These are phyloP conservation scores for Artibeus lituratus DNA, from an alignment of 2,797 vertebrate species.

Conservation along the genomic window DNA sequence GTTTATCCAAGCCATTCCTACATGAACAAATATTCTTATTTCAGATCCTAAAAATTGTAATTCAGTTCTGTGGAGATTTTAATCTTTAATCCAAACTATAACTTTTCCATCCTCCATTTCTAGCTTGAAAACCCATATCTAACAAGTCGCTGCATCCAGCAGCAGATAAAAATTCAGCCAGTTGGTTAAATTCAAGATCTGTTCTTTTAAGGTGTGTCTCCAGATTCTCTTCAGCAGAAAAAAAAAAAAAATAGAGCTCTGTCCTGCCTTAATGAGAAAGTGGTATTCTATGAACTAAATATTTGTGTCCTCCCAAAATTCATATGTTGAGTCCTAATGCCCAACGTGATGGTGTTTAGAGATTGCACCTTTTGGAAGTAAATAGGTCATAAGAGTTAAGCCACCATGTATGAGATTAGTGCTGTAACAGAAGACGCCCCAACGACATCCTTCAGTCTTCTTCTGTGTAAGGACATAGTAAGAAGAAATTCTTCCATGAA, in stretches of 20 bases:
- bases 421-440: not conserved
- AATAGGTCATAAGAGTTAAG: not conserved
- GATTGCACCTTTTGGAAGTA: not conserved
- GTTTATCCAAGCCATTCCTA: not conserved
- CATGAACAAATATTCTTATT: not conserved
- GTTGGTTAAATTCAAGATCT: not conserved
- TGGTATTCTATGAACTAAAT: not conserved
- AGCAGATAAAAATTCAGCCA: not conserved
- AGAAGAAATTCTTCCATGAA: not conserved
- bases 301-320: not conserved
- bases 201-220: not conserved
- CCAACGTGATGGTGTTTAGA: not conserved
- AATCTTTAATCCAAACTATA: not conserved
- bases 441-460: not conserved
- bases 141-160: not conserved
- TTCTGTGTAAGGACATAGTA: not conserved
- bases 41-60: not conserved
- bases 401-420: no score
- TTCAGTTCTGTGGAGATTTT: not conserved
- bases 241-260: not conserved
- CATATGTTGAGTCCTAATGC: not conserved
- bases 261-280: not conserved
- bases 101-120: not conserved
- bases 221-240: not conserved
- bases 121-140: not conserved